Evolutionary conservation across 2,113 vertebrate genomes (phyloP), one percentile per base, ranked within the genome.

Genomic region (Pleuronectes platessa): DNA sequence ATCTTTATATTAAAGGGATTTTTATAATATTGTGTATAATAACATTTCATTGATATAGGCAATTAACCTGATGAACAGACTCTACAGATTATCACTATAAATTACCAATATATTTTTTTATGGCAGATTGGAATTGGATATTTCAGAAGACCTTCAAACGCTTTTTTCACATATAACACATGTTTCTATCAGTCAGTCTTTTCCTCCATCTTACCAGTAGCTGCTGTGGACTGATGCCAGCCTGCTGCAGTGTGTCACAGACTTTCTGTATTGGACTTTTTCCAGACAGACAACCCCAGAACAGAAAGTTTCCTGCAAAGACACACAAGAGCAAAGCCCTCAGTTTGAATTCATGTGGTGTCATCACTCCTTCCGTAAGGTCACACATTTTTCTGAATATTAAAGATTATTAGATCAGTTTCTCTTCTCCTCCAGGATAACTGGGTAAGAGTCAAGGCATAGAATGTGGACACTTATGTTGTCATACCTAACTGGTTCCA

Each of bases 281-380:
- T 20, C 97, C 97, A 87, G 91, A 94, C 67, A 99, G 91, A 89
- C 96, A 97, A 40, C 95, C 96, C 97, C 98, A 98, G 85, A 99
- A 98, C 65, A 99, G 89, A 88, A 99, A 98, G 71, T 92, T 96
- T 59, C 98, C 98, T 99, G 85, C 51, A 91, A 67, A 60, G 42
- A 74, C 24, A 66, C 64, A 75, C 14, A 76, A 23, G 24, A 11
- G 51, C 60, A 79, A 71, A 81, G 42, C n/a, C 24, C 4, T 71
- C 49, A 80, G 17, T 1, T n/a, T 53, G 8, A 23, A 14, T 56
- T 21, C 6, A 18, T 51, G 18, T 51, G 42, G 42, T 15, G 2
- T 45, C 42, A 13, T 4, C 13, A 12, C 42, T 45, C 42, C 42
- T 45, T 45, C 35, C 35, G 9, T 37, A 37, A 37, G 7, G 35